Percentiles rank a stretch among this genome's conserved stretches.
phyloP scores from a whole-genome alignment of 2,888 invertebrate species.

The Drepanosiphum platanoidis region DNA sequence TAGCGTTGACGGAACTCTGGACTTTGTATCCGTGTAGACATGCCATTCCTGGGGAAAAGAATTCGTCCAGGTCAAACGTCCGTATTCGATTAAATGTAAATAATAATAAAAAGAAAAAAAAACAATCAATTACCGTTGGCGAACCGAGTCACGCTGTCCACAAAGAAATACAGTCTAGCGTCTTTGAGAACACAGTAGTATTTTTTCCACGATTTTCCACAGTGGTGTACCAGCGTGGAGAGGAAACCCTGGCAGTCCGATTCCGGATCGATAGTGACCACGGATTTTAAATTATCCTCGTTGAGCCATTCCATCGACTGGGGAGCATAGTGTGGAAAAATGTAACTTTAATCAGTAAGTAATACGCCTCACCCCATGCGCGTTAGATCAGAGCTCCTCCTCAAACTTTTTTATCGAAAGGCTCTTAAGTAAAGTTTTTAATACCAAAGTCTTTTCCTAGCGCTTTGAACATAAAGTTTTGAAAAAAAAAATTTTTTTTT shows the following conservation, averaged over 20 bases:
- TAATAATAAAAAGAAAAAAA: neutral
- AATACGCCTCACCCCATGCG: neutral
- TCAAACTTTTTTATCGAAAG: too few relatives aligned
- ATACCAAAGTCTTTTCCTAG: too few relatives aligned
- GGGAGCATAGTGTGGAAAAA: neutral
- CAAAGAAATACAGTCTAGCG: constrained; percentile 93
- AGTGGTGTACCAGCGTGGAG: constrained; percentile 77
- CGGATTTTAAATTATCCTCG: constrained; percentile 48
- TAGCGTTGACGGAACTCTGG: constrained; percentile 82
- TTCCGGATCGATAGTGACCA: constrained; percentile 67
- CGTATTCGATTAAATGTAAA: neutral
- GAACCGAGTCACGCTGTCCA: constrained; percentile 84
- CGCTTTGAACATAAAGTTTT: too few relatives aligned
- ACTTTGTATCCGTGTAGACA: constrained; percentile 94
- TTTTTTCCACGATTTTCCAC: constrained; percentile 87
- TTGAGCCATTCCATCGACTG: constrained; percentile 46
- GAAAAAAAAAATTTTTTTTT: too few relatives aligned
- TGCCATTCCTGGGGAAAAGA: constrained; percentile 84
- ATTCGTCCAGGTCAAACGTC: constrained; percentile 17
- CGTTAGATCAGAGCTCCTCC: too few relatives aligned
- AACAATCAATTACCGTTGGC: constrained; percentile 77
- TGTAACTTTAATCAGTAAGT: neutral
- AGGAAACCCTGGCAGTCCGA: constrained; percentile 95
- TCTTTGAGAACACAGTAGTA: constrained; percentile 95
- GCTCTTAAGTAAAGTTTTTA: too few relatives aligned